phyloP scores from a whole-genome alignment of 2,797 vertebrate genomes.

The Ataeniobius toweri region DNA sequence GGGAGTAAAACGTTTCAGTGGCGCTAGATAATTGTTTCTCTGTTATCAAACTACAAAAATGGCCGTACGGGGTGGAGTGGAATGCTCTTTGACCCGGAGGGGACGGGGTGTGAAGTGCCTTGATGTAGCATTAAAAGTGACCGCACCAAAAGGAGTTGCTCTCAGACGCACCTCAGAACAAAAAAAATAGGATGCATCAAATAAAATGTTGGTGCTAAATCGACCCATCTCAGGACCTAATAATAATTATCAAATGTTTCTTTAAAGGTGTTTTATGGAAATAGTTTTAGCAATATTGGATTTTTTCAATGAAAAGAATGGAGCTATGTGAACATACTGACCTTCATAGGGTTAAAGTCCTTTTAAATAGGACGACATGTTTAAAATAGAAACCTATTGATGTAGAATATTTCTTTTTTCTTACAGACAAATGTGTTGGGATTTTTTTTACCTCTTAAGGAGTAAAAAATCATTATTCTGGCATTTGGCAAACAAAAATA shows the following conservation, averaged over 20 bases:
- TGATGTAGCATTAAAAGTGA: too few species aligned
- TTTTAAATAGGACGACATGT: neutral
- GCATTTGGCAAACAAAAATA: neutral
- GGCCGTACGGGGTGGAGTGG: too few species aligned
- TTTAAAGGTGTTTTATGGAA: neutral
- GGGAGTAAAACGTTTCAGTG: too few species aligned
- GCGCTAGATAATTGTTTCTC: too few species aligned
- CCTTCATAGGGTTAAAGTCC: neutral
- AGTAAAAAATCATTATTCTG: neutral
- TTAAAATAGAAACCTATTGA: neutral
- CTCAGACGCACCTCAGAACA: too few species aligned
- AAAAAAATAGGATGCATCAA: too few species aligned
- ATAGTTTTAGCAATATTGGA: neutral
- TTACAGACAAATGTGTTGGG: neutral
- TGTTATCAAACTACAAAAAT: too few species aligned
- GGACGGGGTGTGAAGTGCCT: too few species aligned
- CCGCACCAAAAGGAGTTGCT: too few species aligned
- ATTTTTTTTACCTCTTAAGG: too few species aligned
- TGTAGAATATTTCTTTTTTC: neutral
- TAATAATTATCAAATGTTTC: neutral
- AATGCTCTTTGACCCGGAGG: too few species aligned
- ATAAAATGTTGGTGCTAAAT: too few species aligned
- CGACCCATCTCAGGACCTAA: neutral
- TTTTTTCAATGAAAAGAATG: neutral
- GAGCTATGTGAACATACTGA: neutral